These are phyloP conservation scores for Tupaia chinensis DNA, from an alignment of 2,113 vertebrate species.

Conservation along the genomic window DNA sequence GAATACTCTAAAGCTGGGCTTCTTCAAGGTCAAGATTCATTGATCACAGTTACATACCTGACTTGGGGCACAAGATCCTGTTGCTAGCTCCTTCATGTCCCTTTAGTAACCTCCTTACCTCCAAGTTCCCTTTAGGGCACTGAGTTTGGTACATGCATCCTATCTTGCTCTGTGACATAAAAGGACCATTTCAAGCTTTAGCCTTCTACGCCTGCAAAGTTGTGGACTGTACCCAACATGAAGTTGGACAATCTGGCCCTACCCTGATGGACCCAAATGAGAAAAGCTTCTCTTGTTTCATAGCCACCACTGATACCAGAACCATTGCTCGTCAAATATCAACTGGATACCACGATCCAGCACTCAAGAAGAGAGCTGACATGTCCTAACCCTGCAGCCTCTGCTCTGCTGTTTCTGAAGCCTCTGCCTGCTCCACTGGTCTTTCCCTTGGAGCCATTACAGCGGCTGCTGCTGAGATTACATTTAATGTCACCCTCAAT, in stretches of 20 bases:
- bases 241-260: background rate
- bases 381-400: background rate
- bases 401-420: background rate
- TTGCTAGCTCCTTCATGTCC: background rate
- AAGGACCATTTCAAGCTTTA: background rate
- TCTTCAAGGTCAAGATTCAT: background rate
- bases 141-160: background rate
- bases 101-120: background rate
- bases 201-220: no score
- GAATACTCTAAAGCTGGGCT: background rate
- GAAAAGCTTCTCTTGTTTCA: background rate
- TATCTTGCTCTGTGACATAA: background rate
- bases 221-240: background rate
- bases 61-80: background rate
- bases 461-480: background rate
- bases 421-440: background rate
- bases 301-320: background rate
- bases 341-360: background rate
- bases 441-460: background rate
- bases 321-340: background rate
- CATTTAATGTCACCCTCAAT: constrained; percentile 8
- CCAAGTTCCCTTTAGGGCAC: background rate
- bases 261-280: background rate
- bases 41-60: background rate
- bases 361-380: background rate